Evolutionary conservation across 2,113 vertebrate genomes (phyloP), one percentile per base, ranked within the genome.

Genomic region (Shinisaurus crocodilurus): DNA sequence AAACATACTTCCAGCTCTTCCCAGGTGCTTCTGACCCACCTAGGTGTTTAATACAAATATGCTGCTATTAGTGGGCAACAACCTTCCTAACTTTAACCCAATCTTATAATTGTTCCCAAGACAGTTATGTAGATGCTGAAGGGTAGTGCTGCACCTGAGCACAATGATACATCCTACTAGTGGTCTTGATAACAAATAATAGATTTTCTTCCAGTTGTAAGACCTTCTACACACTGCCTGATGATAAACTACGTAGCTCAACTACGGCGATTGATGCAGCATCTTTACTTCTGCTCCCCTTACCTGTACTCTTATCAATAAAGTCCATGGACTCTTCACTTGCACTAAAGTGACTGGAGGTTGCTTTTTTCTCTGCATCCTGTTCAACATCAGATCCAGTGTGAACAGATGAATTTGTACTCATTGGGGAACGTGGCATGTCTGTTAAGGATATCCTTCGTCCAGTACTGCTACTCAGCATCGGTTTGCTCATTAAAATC

Each of bases 261-360:
- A 63, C 70, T 82, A 89, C 88, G 43, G 76, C 85, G 86, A 90
- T 3, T 25, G 45, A 77, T 0, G 20, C 5, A 60, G 83, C 88
- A 80, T 40, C 32, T 70, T 29, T 60, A 75, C 15, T 25, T 79
- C 5, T 72, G 37, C 1, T 0, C 29, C 69, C 88, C 96, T 94
- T 93, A 98, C 98, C 98, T 97, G 97, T 97, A 82, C 95, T 98
- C 94, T 98, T 98, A 96, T 99, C 98, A 81, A 98, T 98, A 88
- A 98, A 99, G 95, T 99, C 99, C 98, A 99, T 98, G 40, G 99
- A 99, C 94, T 99, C 99, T 96, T 99, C 99, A 79, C 99, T 99
- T 10, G 98, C 98, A 80, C 99, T 99, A 95, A 98, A 99, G 96
- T 99, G 99, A 95, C 98, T 98, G 27, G 98, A 97, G 3, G 96